phyloP scores from a whole-genome alignment of 2,113 vertebrate species.

The Aptenodytes forsteri region DNA sequence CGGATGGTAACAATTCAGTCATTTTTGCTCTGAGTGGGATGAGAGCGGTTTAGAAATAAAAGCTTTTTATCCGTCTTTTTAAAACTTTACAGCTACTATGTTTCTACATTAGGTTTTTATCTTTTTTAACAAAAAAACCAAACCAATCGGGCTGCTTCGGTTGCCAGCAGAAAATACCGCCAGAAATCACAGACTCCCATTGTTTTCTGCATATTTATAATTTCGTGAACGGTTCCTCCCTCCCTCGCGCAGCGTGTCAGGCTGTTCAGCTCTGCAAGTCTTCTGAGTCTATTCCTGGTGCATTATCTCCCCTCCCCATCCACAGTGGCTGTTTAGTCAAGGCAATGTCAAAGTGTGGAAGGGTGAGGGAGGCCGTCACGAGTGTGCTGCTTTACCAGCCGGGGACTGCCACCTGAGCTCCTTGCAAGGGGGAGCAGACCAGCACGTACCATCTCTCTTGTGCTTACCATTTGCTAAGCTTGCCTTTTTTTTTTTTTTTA shows the following conservation, averaged over 20 bases:
- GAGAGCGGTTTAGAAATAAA: background rate
- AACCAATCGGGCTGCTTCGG: background rate
- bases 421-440: background rate
- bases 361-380: accelerated
- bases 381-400: background rate
- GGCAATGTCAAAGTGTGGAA: background rate
- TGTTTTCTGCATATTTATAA: background rate
- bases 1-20: background rate
- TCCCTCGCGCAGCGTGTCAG: background rate
- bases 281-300: background rate
- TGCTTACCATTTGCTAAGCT: background rate
- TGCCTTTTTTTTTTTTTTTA: background rate
- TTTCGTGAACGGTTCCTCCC: background rate
- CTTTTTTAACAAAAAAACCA: background rate
- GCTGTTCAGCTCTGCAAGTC: background rate
- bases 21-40: background rate
- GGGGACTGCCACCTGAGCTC: background rate
- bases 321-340: background rate
- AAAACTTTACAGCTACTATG: background rate
- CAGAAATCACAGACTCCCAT: background rate
- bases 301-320: background rate
- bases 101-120: background rate
- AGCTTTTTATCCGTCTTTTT: background rate
- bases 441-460: accelerated
- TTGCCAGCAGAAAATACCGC: background rate